These are phyloP conservation scores for Phrynocephalus versicolor DNA, from an alignment of 2,113 vertebrate genomes.

Conservation along the genomic window DNA sequence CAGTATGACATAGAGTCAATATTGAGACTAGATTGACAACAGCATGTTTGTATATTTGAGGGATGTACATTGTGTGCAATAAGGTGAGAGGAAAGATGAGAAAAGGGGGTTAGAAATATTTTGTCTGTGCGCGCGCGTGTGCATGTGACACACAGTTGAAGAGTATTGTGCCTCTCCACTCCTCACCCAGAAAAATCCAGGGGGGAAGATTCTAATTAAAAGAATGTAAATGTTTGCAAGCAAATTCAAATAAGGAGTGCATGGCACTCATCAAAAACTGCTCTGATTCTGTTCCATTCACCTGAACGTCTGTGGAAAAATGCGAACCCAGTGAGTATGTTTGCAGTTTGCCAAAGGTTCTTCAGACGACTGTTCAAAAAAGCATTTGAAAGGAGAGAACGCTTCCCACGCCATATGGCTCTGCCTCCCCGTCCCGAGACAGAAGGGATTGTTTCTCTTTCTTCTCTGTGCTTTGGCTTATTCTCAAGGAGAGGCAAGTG, in stretches of 20 bases:
- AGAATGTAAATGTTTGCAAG: not conserved
- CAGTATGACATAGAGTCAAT: too few species aligned
- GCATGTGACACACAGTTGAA: too few species aligned
- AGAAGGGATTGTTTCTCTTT: not conserved
- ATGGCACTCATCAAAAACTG: not conserved
- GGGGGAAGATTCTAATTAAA: not conserved
- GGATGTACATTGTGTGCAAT: not conserved
- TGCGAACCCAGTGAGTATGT: not conserved
- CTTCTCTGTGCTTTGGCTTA: not conserved
- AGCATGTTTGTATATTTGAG: not conserved
- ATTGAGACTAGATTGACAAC: not conserved
- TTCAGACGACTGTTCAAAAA: not conserved
- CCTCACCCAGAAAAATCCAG: not conserved
- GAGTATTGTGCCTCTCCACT: not conserved
- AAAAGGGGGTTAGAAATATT: not conserved
- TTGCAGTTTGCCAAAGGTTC: not conserved
- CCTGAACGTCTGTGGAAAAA: not conserved
- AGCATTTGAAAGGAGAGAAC: not conserved
- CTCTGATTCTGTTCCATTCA: not conserved
- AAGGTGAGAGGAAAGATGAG: not conserved
- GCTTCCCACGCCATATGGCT: too few species aligned
- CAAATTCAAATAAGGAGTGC: not conserved
- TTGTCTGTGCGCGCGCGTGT: too few species aligned
- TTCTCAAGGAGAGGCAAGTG: not conserved
- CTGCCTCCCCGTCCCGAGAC: not conserved